phyloP scores from a whole-genome alignment of 2,888 invertebrate species.

The Metacarcinus magister region DNA sequence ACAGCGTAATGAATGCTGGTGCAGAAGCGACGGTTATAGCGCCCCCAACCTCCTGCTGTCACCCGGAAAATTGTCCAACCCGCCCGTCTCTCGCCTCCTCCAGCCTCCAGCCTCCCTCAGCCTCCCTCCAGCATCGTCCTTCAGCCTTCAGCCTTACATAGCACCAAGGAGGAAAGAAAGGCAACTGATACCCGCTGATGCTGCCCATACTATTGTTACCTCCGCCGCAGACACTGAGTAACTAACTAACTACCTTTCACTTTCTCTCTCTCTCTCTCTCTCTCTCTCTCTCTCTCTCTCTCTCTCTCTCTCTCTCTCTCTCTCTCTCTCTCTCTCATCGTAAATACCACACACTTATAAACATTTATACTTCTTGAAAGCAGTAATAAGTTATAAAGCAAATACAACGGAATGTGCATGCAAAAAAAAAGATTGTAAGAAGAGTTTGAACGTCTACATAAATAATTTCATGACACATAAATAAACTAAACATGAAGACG shows the following conservation, averaged over 20 bases:
- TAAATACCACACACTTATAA: not conserved
- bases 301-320: not conserved
- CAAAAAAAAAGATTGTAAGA: no score
- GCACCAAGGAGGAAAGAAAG: not conserved
- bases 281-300: conserved; percentile 7
- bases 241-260: not conserved
- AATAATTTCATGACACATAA: no score
- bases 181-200: not conserved
- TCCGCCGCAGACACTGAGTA: not conserved
- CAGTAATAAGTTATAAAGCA: no score
- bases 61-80: conserved; percentile 71
- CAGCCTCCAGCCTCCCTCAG: not conserved
- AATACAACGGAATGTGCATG: no score
- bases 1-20: conserved; percentile 72
- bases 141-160: no score
- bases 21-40: conserved; percentile 72
- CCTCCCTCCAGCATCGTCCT: not conserved
- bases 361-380: no score
- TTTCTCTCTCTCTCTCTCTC: not conserved
- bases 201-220: not conserved
- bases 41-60: conserved; percentile 72
- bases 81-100: not conserved
- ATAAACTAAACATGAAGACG: no score
- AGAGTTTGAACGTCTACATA: no score
- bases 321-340: not conserved